Conservation (phyloP, 2,797 vertebrate species). For the Harpagifer antarcticus region DNA sequence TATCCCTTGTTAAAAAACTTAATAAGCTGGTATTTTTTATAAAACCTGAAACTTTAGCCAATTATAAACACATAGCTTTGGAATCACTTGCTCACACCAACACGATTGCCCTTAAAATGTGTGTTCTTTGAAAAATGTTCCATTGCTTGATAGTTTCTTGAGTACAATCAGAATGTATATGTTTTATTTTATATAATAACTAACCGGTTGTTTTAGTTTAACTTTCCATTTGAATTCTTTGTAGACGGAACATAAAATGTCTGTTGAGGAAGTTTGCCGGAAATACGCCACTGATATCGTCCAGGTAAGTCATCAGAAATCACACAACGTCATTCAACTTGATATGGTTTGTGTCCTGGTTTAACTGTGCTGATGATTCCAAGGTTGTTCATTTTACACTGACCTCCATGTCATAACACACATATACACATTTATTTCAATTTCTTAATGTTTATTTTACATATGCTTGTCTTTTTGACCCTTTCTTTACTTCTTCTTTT, state of each 20-base stretch:
- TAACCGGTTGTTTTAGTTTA: background rate
- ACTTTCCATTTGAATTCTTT: slow-evolving; percentile 2
- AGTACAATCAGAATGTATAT: background rate
- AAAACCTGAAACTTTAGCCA: background rate
- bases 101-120: background rate
- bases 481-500: background rate
- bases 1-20: slow-evolving; percentile 3
- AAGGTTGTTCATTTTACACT: background rate
- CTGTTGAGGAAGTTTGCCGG: slow-evolving; percentile 92
- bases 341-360: background rate
- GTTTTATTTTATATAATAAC: background rate
- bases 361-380: background rate
- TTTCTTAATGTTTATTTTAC: background rate
- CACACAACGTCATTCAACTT: fast-evolving
- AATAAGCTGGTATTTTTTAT: background rate
- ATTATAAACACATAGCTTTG: background rate
- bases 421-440: background rate
- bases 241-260: slow-evolving; percentile 97
- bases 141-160: background rate
- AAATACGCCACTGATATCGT: slow-evolving; percentile 94
- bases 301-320: slow-evolving; percentile 82
- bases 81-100: background rate
- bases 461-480: background rate
- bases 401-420: background rate
- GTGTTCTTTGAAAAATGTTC: too few species aligned